Evolutionary conservation across 1,140 invertebrate species (phyloP).

Genomic region (Meloidogyne exigua): DNA sequence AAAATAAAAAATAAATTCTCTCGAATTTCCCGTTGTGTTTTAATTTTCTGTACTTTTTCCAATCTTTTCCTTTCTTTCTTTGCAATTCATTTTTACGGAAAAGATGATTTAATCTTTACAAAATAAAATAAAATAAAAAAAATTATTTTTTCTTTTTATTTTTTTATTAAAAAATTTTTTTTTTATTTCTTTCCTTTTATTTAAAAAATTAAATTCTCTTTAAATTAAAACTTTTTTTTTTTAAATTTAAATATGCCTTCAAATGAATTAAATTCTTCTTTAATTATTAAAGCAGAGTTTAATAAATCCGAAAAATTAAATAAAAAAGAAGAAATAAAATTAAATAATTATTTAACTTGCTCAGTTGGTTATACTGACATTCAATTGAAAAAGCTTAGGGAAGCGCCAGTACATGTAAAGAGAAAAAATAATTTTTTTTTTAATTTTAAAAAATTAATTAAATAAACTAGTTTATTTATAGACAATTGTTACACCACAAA

Average conservation of each 20-base stretch:
- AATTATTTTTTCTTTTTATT: background rate
- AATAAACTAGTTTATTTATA: constrained; percentile 5
- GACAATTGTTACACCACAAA: constrained; percentile 17
- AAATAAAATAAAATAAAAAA: no score
- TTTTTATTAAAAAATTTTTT: background rate
- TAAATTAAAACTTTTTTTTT: background rate
- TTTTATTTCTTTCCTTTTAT: background rate
- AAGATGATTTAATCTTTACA: no score
- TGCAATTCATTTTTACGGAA: no score
- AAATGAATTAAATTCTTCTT: background rate
- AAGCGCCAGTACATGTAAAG: constrained; percentile 14
- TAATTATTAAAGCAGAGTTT: background rate
- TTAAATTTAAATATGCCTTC: background rate
- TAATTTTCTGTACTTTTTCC: no score
- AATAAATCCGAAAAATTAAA: background rate
- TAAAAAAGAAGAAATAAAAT: background rate
- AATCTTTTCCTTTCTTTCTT: no score
- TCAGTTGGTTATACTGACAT: background rate
- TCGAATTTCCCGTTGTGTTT: no score
- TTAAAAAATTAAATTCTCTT: background rate
- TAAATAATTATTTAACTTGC: background rate
- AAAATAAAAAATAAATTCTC: no score
- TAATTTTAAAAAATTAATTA: background rate
- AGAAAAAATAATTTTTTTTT: no score
- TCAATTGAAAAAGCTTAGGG: constrained; percentile 12